Evolutionary conservation across 2,113 vertebrate species (phyloP).

Genomic region (Amblyornis subalaris): DNA sequence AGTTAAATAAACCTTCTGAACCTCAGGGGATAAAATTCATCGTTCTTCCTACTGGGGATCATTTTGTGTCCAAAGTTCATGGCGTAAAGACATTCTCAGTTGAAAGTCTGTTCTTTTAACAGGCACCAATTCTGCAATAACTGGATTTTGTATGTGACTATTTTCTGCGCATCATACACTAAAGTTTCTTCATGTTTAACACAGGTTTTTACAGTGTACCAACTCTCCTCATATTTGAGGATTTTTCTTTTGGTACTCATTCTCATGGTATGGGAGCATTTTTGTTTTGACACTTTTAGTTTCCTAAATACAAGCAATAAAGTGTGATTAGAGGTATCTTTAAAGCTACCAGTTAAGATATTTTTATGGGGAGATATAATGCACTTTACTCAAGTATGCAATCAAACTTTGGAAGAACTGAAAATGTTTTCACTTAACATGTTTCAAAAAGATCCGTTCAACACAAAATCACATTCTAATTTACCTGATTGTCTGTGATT

Average conservation of each 20-base stretch:
- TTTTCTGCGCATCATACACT: background rate
- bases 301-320: background rate
- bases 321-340: background rate
- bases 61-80: background rate
- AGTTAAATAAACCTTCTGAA: background rate
- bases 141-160: background rate
- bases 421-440: fast-evolving
- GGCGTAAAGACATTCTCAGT: fast-evolving
- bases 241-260: background rate
- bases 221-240: background rate
- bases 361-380: background rate
- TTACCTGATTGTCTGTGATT: background rate
- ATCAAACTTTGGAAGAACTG: background rate
- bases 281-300: background rate
- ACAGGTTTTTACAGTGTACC: background rate
- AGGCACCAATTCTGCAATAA: background rate
- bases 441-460: background rate
- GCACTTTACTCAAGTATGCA: background rate
- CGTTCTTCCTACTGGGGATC: background rate
- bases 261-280: background rate
- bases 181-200: background rate
- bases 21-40: background rate
- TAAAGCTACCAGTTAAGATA: background rate
- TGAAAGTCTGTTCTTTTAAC: background rate
- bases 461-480: background rate